These are phyloP conservation scores for Leptopilina drosophilae DNA, from an alignment of 2,888 invertebrate species.

Conservation along the genomic window DNA sequence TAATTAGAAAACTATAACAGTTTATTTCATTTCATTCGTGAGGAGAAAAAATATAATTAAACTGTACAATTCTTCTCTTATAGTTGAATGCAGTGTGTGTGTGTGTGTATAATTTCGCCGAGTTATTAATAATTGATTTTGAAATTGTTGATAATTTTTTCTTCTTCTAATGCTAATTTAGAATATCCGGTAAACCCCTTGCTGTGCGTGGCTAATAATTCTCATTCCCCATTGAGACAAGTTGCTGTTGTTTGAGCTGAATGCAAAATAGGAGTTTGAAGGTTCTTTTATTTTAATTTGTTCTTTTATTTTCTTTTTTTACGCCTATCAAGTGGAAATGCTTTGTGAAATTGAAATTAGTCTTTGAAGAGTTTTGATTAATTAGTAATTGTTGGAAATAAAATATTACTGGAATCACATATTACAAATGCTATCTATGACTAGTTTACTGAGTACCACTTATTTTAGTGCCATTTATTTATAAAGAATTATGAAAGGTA, in stretches of 20 bases:
- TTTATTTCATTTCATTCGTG: slow-evolving; percentile 15
- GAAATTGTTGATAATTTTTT: slow-evolving; percentile 5
- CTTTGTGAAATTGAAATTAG: slow-evolving; percentile 4
- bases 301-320: neutral
- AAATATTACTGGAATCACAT: too few species aligned
- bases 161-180: slow-evolving; percentile 6
- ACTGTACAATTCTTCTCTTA: too few species aligned
- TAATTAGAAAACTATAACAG: slow-evolving; percentile 4
- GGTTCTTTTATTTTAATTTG: neutral
- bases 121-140: slow-evolving; percentile 15
- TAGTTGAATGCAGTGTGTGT: too few species aligned
- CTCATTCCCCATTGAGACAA: neutral
- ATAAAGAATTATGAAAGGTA: too few species aligned
- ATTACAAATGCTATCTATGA: too few species aligned
- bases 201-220: slow-evolving; percentile 22
- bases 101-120: neutral
- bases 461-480: too few species aligned
- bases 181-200: slow-evolving; percentile 27
- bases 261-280: neutral
- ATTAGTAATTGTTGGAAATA: too few species aligned
- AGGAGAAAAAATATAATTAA: slow-evolving; percentile 12
- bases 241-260: neutral
- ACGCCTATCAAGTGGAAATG: neutral
- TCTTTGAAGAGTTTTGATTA: neutral
- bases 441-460: too few species aligned